Conservation (phyloP, 2,113 vertebrate species). For the Chionis minor region DNA sequence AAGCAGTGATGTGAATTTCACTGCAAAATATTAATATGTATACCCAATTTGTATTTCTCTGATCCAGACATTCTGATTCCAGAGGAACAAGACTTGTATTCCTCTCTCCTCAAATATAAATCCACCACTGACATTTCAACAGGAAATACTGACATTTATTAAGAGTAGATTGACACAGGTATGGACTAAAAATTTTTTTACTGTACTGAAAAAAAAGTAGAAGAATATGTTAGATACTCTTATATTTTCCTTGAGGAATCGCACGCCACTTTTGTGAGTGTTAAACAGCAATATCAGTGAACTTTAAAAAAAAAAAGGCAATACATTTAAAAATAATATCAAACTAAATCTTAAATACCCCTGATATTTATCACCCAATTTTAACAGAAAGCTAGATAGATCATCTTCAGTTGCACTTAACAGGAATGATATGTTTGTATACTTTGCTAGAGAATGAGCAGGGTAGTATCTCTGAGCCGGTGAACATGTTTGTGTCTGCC, state of each 20-base stretch:
- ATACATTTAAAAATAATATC: background rate
- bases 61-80: background rate
- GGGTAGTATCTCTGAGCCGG: background rate
- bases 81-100: background rate
- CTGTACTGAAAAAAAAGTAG: background rate
- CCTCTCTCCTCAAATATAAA: background rate
- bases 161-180: background rate
- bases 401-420: background rate
- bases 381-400: background rate
- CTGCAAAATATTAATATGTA: background rate
- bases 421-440: background rate
- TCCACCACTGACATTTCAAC: background rate
- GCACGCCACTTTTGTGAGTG: background rate
- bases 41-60: background rate
- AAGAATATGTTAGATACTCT: background rate
- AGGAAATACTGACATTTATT: background rate
- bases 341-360: background rate
- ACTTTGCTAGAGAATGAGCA: background rate
- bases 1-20: background rate
- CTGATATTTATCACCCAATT: background rate
- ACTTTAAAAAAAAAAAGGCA: background rate
- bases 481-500: background rate
- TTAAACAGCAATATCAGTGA: background rate
- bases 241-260: background rate
- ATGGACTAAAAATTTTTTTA: background rate